phyloP scores from a whole-genome alignment of 2,888 invertebrate genomes.

The Gari tellinella region DNA sequence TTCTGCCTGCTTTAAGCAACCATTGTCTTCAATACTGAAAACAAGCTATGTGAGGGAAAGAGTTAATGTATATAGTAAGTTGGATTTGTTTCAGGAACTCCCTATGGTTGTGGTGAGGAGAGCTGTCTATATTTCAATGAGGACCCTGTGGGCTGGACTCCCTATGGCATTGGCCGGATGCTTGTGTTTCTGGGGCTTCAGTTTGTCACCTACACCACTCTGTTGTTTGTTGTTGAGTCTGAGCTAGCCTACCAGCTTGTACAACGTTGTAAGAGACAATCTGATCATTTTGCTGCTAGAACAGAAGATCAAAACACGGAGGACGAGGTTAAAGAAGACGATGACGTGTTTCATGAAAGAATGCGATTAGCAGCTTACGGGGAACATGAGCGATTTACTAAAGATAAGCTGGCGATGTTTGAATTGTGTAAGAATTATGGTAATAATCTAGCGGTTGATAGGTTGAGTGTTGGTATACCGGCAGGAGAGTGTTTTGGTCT shows the following conservation, averaged over 20 bases:
- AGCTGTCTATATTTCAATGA: slow-evolving; percentile 83
- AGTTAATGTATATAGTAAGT: too few species aligned
- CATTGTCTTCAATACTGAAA: too few species aligned
- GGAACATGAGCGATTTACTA: slow-evolving; percentile 37
- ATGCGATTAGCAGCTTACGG: slow-evolving; percentile 73
- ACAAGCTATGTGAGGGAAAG: too few species aligned
- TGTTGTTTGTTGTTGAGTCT: slow-evolving; percentile 88
- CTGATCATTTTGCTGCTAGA: slow-evolving; percentile 20
- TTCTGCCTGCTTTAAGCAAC: too few species aligned
- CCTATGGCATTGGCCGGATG: slow-evolving; percentile 90
- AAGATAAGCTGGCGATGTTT: slow-evolving; percentile 86
- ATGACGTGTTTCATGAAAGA: slow-evolving; percentile 83
- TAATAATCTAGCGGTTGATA: slow-evolving; percentile 90
- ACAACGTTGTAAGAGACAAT: slow-evolving; percentile 47
- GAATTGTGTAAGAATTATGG: slow-evolving; percentile 90
- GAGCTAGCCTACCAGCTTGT: slow-evolving; percentile 61
- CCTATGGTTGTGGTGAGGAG: slow-evolving; percentile 76
- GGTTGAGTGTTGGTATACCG: slow-evolving; percentile 89
- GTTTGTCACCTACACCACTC: slow-evolving; percentile 87
- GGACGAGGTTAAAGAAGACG: slow-evolving; percentile 75
- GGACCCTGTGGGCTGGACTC: slow-evolving; percentile 88
- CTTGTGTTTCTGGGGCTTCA: slow-evolving; percentile 87
- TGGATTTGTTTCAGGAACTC: slow-evolving; percentile 37
- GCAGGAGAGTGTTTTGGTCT: slow-evolving; percentile 93
- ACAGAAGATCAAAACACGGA: slow-evolving; percentile 9